These are phyloP conservation scores for Lepus townsendii DNA, from an alignment of 2,797 vertebrate species.

Conservation along the genomic window DNA sequence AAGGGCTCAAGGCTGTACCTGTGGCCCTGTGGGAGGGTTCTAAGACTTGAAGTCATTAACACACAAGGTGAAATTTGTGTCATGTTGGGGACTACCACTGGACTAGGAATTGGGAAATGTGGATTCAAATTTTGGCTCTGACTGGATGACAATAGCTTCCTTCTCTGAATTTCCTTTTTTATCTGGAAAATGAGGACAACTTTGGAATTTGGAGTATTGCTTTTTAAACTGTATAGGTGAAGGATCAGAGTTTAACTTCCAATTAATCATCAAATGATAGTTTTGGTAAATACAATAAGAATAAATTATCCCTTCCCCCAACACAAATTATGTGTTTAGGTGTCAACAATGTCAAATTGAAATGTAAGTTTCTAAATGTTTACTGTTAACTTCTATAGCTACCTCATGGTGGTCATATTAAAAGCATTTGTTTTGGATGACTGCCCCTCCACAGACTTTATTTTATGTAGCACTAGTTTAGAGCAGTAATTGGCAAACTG, in stretches of 20 bases:
- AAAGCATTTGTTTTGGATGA: not conserved
- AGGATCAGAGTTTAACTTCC: constrained; percentile 6
- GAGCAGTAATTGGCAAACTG: not conserved
- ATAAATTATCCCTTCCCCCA: not conserved
- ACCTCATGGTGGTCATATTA: not conserved
- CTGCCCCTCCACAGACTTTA: not conserved
- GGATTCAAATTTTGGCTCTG: not conserved
- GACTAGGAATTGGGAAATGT: constrained; percentile 3
- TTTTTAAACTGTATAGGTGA: not conserved
- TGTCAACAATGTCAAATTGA: not conserved
- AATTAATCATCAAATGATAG: not conserved
- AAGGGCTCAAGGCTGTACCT: not conserved
- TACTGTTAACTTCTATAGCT: not conserved
- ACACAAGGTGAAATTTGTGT: not conserved
- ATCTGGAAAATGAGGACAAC: not conserved
- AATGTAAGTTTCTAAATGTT: not conserved
- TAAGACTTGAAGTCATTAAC: not conserved
- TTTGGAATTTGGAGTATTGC: not conserved
- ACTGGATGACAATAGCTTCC: not conserved
- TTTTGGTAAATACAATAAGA: constrained; percentile 36
- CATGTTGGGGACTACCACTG: not conserved
- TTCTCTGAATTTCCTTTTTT: not conserved
- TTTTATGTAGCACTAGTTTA: constrained; percentile 48
- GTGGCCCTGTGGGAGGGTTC: not conserved
- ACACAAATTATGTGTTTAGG: not conserved